Evolutionary conservation across 2,797 vertebrate species (phyloP), one percentile per base, ranked within the genome.

Genomic region (Anisognathus igniventris): DNA sequence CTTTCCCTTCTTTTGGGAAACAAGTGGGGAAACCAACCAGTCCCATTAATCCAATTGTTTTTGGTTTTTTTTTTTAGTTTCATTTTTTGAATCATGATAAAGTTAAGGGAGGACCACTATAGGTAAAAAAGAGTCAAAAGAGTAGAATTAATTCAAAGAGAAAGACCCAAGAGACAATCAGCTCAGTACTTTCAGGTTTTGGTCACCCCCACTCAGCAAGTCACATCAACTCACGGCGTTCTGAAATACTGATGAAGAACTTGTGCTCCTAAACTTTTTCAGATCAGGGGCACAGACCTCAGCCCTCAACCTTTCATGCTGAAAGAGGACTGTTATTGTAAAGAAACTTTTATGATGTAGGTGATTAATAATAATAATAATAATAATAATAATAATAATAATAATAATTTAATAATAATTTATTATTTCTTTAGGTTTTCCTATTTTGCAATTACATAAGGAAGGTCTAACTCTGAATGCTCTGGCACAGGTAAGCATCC

Each of bases 231-330:
- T 45, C 0, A 0, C 42, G 27, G 35, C 45, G 60, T 57, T 92
- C 28, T 73, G 48, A 18, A 58, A 21, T 28, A 4, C 9, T 11
- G 2, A 6, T 67, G 48, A 83, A 50, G 20, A 62, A 35, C 6
- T 28, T 18, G 21, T 30, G 12, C 17, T 56, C 42, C 42, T 24
- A 56, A 74, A 66, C 6, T 33, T 73, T 57, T 6, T n/a, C 20
- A 48, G 6, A 47, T 6, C 0, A 3, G 2, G 9, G 1, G 3
- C 28, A 73, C 5, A 68, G 14, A 8, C 6, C 21, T 74, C 31
- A 82, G 24, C 7, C 17, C 14, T 45, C 40, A 54, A 17, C 14
- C 4, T 27, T 77, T 64, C n/a, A 17, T 31, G 6, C 4, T 71
- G 37, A 70, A 60, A 86, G 9, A 56, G 2, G 8, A 28, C 10